These are phyloP conservation scores for Phenacoccus solenopsis DNA, from an alignment of 1,140 invertebrate species.

Conservation along the genomic window DNA sequence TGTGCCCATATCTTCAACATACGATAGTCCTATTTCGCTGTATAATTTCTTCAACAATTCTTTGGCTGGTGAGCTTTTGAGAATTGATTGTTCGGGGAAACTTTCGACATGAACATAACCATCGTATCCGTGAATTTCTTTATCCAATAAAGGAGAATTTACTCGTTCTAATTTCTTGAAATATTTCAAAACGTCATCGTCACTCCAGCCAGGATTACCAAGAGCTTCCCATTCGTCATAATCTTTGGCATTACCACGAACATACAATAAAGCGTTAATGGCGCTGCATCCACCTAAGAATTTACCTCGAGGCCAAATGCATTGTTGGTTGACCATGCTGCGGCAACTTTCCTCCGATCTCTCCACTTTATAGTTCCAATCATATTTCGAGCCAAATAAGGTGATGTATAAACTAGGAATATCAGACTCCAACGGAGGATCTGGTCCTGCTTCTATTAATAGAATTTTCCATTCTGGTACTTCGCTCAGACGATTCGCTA, in stretches of 20 bases:
- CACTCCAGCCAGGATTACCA: constrained; percentile 51
- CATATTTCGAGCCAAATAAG: constrained; percentile 40
- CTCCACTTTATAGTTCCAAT: constrained; percentile 54
- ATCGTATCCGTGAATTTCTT: constrained; percentile 34
- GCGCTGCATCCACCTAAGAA: constrained; percentile 59
- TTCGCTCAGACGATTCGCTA: constrained; percentile 20
- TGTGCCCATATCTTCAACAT: neutral
- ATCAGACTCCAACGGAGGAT: constrained; percentile 39
- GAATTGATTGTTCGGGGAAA: neutral
- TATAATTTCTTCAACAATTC: neutral
- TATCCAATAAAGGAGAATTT: neutral
- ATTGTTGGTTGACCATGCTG: constrained; percentile 38
- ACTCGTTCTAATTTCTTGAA: constrained; percentile 44
- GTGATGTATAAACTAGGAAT: constrained; percentile 28
- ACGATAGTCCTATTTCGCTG: neutral
- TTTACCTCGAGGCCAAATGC: constrained; percentile 45
- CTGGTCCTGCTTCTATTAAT: constrained; percentile 46
- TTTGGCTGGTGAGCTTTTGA: neutral
- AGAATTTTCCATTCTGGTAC: constrained; percentile 36
- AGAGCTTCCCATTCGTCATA: constrained; percentile 59
- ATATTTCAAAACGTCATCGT: constrained; percentile 54
- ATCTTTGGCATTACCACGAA: constrained; percentile 60
- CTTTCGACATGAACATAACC: constrained; percentile 53
- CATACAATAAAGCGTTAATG: constrained; percentile 77
- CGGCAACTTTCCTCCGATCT: constrained; percentile 35